Base-by-base conservation (phyloP, 2,888 invertebrate genomes). In the Selenia dentaria region DNA sequence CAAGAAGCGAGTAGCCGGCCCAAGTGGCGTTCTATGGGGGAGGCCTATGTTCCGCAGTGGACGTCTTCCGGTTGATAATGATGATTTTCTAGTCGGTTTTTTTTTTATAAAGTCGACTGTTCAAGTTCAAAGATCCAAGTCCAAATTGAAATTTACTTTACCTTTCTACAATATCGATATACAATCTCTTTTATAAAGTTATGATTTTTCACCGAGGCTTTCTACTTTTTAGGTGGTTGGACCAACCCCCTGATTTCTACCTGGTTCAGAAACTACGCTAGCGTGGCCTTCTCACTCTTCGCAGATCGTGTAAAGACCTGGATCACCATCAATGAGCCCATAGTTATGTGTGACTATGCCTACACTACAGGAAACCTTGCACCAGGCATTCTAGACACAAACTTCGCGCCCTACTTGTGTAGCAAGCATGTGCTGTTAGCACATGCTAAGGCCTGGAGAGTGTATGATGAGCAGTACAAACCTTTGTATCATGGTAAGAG, bases 251-350 rank as follows among this genome's bases (percentile, higher is more conserved):
- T 91, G 39, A 89, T 93, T 2, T 83, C 87, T 8, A 89, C 92
- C 6, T 85, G 92, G 68, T 94, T 93, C 58, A 84, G 76, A 31
- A 92, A 93, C 57, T 94, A 92, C 62, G 92, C 93, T 0, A 82
- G 88, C 10, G 55, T 93, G 0, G 72, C 90, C 2, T 92, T 89
- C 62, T 76, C 82, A 1, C 78, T 92, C 51, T 93, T 87, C 56
- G 94, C 92, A 0, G 91, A 92, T 57, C 85, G 92, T 25, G 92
- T 94, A 0, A 92, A 87, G 65, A 77, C 86, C 29, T 95, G 95
- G 95, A 88, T 94, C 0, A 95, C 95, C 0, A 88, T 95, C 40
- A 95, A 95, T 67, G 95, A 95, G 59, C 94, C 94, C 0, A 64
- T 70, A 0, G 31, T 42, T 0, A 9, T 59, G 0, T 70, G 70